A percentile compares a stretch with the other conserved stretches of the same genome.
These are phyloP conservation scores for Philaethria dido DNA, from an alignment of 2,888 invertebrate genomes.

Conservation along the genomic window DNA sequence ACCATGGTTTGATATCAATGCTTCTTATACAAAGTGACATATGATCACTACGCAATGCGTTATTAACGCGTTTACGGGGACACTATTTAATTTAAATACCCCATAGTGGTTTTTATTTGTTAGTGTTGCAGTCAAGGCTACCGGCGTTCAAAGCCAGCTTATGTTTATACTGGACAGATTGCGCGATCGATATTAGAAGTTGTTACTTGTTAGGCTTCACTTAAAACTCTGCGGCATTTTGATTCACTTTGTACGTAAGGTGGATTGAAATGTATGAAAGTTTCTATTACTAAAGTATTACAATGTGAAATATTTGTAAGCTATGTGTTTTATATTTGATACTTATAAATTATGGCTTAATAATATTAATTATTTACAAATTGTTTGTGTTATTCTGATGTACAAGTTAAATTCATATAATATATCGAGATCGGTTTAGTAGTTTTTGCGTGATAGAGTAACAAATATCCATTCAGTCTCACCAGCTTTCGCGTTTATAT, in stretches of 20 bases:
- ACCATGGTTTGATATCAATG: too few relatives aligned
- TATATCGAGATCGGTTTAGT: too few relatives aligned
- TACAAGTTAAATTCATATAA: too few relatives aligned
- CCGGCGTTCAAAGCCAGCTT: slow-evolving; percentile 33
- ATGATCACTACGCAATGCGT: too few relatives aligned
- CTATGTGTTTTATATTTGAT: neutral
- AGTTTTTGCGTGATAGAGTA: too few relatives aligned
- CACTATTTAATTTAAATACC: neutral
- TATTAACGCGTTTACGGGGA: too few relatives aligned
- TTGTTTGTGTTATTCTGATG: too few relatives aligned
- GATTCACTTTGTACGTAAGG: slow-evolving; percentile 19
- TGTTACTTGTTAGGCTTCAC: slow-evolving; percentile 41
- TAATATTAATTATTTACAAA: too few relatives aligned
- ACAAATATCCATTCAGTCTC: too few relatives aligned
- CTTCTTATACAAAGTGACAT: too few relatives aligned
- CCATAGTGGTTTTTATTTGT: slow-evolving; percentile 2
- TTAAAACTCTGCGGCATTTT: slow-evolving; percentile 20
- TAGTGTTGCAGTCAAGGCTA: slow-evolving; percentile 29
- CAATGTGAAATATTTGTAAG: neutral
- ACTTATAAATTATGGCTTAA: too few relatives aligned
- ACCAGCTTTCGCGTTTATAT: too few relatives aligned
- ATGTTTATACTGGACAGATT: slow-evolving; percentile 32
- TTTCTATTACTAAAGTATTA: neutral
- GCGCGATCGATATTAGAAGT: slow-evolving; percentile 42
- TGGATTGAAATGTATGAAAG: neutral